These are phyloP conservation scores for Montipora cactus DNA, from an alignment of 64 coral and sea anemone genomes.

Conservation along the genomic window DNA sequence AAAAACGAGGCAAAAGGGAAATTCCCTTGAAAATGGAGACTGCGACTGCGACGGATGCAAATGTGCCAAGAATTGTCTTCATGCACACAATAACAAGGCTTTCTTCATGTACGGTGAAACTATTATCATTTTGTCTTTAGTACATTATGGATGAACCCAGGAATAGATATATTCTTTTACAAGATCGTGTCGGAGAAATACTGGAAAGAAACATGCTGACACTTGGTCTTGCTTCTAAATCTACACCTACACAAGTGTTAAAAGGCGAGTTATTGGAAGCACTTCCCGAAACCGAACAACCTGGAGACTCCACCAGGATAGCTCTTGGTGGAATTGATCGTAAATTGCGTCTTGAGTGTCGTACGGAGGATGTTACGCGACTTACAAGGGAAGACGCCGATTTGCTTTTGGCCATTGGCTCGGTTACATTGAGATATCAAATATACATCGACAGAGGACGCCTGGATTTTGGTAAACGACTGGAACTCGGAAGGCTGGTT, in stretches of 20 bases:
- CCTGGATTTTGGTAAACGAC: constrained; percentile 59
- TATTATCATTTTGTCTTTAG: neutral
- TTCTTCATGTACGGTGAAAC: neutral
- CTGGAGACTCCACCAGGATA: too few relatives aligned
- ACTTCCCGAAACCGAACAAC: too few relatives aligned
- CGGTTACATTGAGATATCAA: too few relatives aligned
- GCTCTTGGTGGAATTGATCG: too few relatives aligned
- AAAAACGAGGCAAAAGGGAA: neutral
- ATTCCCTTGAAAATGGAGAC: neutral
- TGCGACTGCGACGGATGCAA: neutral
- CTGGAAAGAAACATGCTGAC: constrained; percentile 38
- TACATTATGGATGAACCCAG: constrained; percentile 41
- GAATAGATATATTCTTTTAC: constrained; percentile 73
- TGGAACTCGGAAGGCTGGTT: constrained; percentile 49
- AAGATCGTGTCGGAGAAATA: constrained; percentile 63
- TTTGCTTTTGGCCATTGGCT: too few relatives aligned
- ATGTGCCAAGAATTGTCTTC: neutral
- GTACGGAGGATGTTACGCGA: too few relatives aligned
- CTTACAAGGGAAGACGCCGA: too few relatives aligned
- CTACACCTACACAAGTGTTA: too few relatives aligned
- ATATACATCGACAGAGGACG: constrained; percentile 51
- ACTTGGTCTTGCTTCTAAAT: neutral
- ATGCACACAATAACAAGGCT: too few relatives aligned
- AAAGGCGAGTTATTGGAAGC: too few relatives aligned
- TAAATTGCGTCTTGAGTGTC: too few relatives aligned